A percentile compares a stretch with the other conserved stretches of the same genome.
phyloP scores from a whole-genome alignment of 1,140 invertebrate species.

The Acarapis woodi region DNA sequence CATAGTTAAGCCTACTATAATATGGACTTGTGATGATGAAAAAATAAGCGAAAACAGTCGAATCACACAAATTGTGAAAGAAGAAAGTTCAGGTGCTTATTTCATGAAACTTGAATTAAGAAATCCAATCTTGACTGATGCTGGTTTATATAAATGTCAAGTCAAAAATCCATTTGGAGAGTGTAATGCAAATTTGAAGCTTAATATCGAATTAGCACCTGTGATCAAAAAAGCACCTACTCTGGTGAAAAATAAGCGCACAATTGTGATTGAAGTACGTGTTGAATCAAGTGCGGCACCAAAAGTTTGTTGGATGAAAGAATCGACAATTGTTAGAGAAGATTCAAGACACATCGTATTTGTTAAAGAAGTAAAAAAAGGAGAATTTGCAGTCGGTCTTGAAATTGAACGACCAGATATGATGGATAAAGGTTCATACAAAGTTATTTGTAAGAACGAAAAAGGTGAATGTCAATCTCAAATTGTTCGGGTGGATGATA shows the following conservation, averaged over 20 bases:
- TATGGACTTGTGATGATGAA: slow-evolving; percentile 59
- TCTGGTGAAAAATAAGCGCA: slow-evolving; percentile 59
- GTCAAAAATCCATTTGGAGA: slow-evolving; percentile 86
- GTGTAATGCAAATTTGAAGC: slow-evolving; percentile 74
- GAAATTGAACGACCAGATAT: slow-evolving; percentile 31
- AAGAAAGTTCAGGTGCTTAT: slow-evolving; percentile 52
- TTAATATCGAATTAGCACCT: slow-evolving; percentile 89
- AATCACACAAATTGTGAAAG: slow-evolving; percentile 36
- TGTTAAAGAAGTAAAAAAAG: slow-evolving; percentile 24
- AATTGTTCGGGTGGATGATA: slow-evolving; percentile 34
- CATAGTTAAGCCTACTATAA: slow-evolving; percentile 69
- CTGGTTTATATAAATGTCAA: slow-evolving; percentile 89
- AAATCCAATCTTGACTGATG: slow-evolving; percentile 51
- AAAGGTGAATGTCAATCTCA: slow-evolving; percentile 75
- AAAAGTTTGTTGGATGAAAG: slow-evolving; percentile 63
- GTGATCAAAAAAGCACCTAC: slow-evolving; percentile 72
- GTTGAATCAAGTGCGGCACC: slow-evolving; percentile 62
- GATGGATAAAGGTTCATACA: slow-evolving; percentile 56
- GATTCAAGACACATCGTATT: slow-evolving; percentile 37
- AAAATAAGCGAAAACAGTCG: slow-evolving; percentile 44
- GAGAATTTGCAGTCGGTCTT: slow-evolving; percentile 15
- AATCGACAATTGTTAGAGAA: slow-evolving; percentile 39
- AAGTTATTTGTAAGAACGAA: slow-evolving; percentile 64
- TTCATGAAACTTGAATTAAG: slow-evolving; percentile 62
- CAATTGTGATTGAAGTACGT: slow-evolving; percentile 62